Conservation (phyloP, 2,888 invertebrate genomes). For the Tanaodytes sp. region DNA sequence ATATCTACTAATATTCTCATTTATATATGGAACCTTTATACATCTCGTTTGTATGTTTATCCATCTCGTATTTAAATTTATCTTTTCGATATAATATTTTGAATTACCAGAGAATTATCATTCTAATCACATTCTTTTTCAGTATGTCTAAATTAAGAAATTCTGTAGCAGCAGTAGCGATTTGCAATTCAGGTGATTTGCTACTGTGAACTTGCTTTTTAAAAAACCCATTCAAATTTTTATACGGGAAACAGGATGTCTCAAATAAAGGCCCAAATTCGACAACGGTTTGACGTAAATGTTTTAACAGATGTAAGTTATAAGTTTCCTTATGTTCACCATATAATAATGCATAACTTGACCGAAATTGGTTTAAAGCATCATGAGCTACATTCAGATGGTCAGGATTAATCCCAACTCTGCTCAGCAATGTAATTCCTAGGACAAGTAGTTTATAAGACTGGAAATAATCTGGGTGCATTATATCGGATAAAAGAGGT, state of each 20-base stretch:
- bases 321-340: conserved; percentile 46
- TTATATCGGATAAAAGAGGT: conserved; percentile 25
- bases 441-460: conserved; percentile 42
- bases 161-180: too few species aligned
- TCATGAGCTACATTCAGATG: conserved; percentile 28
- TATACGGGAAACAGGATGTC: conserved; percentile 26
- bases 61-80: too few species aligned
- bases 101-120: too few species aligned
- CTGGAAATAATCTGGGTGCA: conserved; percentile 48
- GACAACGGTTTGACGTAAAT: conserved; percentile 50
- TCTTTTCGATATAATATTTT: too few species aligned
- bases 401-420: conserved; percentile 41
- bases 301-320: conserved; percentile 55
- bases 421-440: conserved; percentile 48
- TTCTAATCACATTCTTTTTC: too few species aligned
- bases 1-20: too few species aligned
- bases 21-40: too few species aligned
- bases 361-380: conserved; percentile 39
- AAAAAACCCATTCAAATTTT: conserved; percentile 28
- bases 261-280: conserved; percentile 29
- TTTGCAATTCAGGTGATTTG: conserved; percentile 11
- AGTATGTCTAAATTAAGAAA: too few species aligned
- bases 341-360: conserved; percentile 52
- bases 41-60: too few species aligned
- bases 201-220: conserved; percentile 17